Percentiles rank a stretch among this genome's conserved stretches.
These are phyloP conservation scores for Burhinus oedicnemus DNA, from an alignment of 2,113 vertebrate genomes.

Conservation along the genomic window DNA sequence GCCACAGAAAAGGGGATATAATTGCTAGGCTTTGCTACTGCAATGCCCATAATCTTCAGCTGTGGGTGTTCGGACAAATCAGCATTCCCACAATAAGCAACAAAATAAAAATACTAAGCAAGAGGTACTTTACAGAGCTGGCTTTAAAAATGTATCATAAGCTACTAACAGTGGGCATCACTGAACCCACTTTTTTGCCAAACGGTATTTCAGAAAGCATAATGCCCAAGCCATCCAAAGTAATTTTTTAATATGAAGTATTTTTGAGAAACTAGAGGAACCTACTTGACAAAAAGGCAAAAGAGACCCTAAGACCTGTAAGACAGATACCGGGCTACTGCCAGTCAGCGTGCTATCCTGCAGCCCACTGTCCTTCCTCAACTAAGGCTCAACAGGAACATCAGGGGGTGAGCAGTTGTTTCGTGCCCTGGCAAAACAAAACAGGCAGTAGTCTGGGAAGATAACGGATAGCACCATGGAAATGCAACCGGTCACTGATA, in stretches of 20 bases:
- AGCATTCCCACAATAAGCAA: background rate
- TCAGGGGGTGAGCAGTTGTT: background rate
- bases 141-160: background rate
- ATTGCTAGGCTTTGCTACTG: background rate
- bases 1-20: background rate
- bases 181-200: background rate
- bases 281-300: background rate
- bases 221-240: background rate
- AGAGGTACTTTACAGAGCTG: background rate
- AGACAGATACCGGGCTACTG: background rate
- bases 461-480: fast-evolving
- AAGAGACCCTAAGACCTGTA: background rate
- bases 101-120: background rate
- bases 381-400: background rate
- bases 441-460: background rate
- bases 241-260: background rate
- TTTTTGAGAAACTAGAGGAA: background rate
- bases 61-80: background rate
- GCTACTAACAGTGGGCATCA: background rate
- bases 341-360: fast-evolving
- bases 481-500: background rate
- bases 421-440: background rate
- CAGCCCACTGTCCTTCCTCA: background rate
- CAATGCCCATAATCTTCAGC: background rate
- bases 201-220: background rate